Percentiles rank a stretch among this genome's conserved stretches.
phyloP scores from a whole-genome alignment of 2,888 invertebrate species.

The Conistra vaccinii region DNA sequence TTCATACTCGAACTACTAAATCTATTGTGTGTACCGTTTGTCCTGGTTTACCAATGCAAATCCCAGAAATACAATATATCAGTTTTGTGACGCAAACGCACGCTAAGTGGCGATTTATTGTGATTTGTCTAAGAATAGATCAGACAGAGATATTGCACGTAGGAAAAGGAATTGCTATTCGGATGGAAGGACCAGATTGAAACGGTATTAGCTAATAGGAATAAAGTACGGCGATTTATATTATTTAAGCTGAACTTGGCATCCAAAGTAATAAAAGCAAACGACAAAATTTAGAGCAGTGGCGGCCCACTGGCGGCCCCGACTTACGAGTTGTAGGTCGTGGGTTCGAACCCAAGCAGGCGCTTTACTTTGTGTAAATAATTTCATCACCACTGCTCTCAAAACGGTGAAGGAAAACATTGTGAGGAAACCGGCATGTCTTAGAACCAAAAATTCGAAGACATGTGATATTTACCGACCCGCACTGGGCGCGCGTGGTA shows the following conservation, averaged over 20 bases:
- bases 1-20: slow-evolving; percentile 39
- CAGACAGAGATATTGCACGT: slow-evolving; percentile 31
- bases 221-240: background rate
- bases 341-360: too few species aligned
- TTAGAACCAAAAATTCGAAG: too few species aligned
- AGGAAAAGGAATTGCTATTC: background rate
- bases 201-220: background rate
- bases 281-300: too few species aligned
- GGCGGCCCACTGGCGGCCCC: too few species aligned
- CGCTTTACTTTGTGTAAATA: too few species aligned
- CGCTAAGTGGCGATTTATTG: slow-evolving; percentile 58
- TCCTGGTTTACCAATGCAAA: slow-evolving; percentile 64
- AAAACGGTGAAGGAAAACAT: too few species aligned
- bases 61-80: slow-evolving; percentile 58
- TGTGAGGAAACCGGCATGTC: too few species aligned
- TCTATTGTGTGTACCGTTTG: slow-evolving; percentile 48
- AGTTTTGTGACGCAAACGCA: slow-evolving; percentile 64
- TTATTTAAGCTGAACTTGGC: background rate
- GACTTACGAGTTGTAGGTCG: too few species aligned
- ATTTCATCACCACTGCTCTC: too few species aligned
- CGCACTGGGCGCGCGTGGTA: too few species aligned
- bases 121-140: slow-evolving; percentile 50
- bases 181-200: background rate
- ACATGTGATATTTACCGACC: too few species aligned
- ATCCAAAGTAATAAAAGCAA: background rate